A percentile compares a stretch with the other conserved stretches of the same genome.
Evolutionary conservation across 2,113 vertebrate genomes (phyloP).

Genomic region (Centropristis striata): DNA sequence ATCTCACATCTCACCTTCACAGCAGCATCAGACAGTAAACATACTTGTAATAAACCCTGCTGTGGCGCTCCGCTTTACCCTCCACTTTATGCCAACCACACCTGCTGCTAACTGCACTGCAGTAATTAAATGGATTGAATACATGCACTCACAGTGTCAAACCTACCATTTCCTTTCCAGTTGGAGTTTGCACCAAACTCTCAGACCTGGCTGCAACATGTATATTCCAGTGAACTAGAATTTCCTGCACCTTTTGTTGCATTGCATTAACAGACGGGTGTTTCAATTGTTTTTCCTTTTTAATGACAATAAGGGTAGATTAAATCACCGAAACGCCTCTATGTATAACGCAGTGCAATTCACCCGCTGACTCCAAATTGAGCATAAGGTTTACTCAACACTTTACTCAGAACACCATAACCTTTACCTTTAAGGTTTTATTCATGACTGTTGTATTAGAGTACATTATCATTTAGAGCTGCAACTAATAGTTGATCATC

Average conservation of each 20-base stretch:
- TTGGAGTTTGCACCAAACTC: constrained; percentile 13
- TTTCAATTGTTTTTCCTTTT: not conserved
- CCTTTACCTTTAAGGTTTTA: not conserved
- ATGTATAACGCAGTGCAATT: not conserved
- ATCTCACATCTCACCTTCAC: constrained; percentile 67
- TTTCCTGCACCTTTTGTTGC: constrained; percentile 10
- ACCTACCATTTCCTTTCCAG: not conserved
- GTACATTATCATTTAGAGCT: not conserved
- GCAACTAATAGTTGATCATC: too few species aligned
- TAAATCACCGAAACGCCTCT: not conserved
- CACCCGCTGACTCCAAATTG: not conserved
- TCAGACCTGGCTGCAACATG: constrained; percentile 15
- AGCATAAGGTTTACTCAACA: not conserved
- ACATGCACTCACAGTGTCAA: not conserved
- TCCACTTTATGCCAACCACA: constrained; percentile 39
- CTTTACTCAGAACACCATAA: not conserved
- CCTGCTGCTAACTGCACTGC: constrained; percentile 52
- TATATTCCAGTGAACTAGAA: not conserved
- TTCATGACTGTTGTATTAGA: not conserved
- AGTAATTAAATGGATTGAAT: constrained; percentile 28
- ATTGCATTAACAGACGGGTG: not conserved
- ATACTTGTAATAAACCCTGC: constrained; percentile 52
- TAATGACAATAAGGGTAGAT: not conserved
- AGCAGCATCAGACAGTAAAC: constrained; percentile 58
- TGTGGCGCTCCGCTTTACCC: constrained; percentile 23